Evolutionary conservation across 64 coral and sea anemone genomes (phyloP).

Genomic region (Stylophora pistillata): DNA sequence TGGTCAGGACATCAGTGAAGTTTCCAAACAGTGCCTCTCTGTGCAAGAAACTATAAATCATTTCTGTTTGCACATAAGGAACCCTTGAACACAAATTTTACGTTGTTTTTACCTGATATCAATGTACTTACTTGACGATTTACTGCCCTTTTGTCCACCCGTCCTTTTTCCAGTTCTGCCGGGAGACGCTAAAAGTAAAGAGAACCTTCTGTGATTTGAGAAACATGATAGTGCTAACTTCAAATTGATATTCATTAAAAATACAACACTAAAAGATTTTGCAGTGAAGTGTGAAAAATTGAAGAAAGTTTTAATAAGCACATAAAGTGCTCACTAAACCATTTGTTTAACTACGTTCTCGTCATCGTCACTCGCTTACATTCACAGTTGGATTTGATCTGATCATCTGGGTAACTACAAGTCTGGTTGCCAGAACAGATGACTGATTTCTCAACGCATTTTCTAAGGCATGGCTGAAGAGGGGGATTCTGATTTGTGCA

Average conservation of each 20-base stretch:
- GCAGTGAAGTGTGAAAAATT: neutral
- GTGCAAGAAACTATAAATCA: no score
- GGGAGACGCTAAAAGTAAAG: neutral
- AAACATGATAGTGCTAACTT: no score
- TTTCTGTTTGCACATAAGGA: no score
- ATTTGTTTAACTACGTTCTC: no score
- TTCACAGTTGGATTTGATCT: conserved; percentile 56
- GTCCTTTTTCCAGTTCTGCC: neutral
- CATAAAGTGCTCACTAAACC: no score
- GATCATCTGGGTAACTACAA: conserved; percentile 29
- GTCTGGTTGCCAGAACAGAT: conserved; percentile 1
- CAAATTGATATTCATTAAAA: no score
- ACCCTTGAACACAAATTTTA: no score
- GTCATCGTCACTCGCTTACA: conserved; percentile 12
- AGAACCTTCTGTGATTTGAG: neutral
- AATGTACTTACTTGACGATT: conserved; percentile 19
- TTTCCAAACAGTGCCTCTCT: no score
- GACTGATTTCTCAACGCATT: neutral
- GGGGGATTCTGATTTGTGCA: conserved; percentile 5
- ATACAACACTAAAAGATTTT: neutral
- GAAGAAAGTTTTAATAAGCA: neutral
- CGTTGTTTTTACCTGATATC: neutral
- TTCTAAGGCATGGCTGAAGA: neutral
- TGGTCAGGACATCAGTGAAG: no score
- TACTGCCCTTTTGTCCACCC: neutral